Evolutionary conservation across 2,797 vertebrate species (phyloP).

Genomic region (Odontamblyopus lacepedii): DNA sequence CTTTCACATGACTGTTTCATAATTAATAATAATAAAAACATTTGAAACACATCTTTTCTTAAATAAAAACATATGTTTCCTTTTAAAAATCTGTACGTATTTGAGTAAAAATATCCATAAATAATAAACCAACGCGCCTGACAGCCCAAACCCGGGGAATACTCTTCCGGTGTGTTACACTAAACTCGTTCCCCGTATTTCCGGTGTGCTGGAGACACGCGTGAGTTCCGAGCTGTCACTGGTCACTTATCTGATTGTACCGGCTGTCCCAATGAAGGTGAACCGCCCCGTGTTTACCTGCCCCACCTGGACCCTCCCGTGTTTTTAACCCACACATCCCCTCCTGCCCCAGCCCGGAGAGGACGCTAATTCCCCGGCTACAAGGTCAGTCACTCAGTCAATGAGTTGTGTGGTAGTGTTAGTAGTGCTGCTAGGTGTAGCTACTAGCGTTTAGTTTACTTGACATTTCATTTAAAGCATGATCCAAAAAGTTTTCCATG

Average conservation of each 20-base stretch:
- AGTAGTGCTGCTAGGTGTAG: constrained; percentile 34
- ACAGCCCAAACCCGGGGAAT: not conserved
- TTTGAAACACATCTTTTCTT: no score
- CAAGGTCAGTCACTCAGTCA: constrained; percentile 74
- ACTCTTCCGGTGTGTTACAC: constrained; percentile 30
- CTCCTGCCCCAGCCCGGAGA: constrained; percentile 46
- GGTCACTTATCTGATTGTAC: constrained; percentile 30
- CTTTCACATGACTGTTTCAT: no score
- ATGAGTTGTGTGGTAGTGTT: not conserved
- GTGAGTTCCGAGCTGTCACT: constrained; percentile 50
- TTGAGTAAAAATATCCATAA: not conserved
- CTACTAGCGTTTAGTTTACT: constrained; percentile 39
- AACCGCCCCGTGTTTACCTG: constrained; percentile 54
- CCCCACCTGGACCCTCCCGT: constrained; percentile 42
- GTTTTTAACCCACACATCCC: constrained; percentile 44
- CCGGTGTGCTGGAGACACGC: constrained; percentile 30
- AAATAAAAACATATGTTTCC: no score
- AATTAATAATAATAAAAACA: no score
- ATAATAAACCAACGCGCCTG: constrained; percentile 10
- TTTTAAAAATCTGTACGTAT: no score
- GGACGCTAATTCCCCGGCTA: constrained; percentile 48
- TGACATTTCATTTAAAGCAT: not conserved
- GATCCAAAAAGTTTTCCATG: constrained; percentile 13
- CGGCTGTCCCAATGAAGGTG: constrained; percentile 57
- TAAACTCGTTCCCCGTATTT: constrained; percentile 45